Conservation (phyloP, 2,797 vertebrate genomes). For the Aselliscus stoliczkanus region DNA sequence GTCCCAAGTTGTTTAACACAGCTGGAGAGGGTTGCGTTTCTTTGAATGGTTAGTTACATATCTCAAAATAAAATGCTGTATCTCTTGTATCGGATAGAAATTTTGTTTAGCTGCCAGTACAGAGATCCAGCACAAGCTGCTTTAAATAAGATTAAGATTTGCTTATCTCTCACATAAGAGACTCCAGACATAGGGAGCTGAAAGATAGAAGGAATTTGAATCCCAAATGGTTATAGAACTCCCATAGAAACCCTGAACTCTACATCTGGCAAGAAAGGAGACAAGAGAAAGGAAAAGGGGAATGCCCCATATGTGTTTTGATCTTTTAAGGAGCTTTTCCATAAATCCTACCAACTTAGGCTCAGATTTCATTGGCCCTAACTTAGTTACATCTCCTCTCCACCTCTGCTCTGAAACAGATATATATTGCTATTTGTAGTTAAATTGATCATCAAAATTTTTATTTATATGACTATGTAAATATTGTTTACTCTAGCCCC, state of each 20-base stretch:
- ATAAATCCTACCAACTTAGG: background rate
- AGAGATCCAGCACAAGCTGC: slow-evolving; percentile 20
- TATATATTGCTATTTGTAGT: background rate
- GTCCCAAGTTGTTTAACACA: background rate
- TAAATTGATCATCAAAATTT: slow-evolving; percentile 1
- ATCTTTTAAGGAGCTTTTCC: slow-evolving; percentile 16
- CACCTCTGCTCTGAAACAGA: background rate
- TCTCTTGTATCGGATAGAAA: background rate
- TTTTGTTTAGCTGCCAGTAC: background rate
- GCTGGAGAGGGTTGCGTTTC: background rate
- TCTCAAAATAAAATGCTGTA: background rate
- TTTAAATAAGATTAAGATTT: slow-evolving; percentile 55
- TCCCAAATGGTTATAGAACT: background rate
- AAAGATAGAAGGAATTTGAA: slow-evolving; percentile 21
- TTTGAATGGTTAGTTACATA: background rate
- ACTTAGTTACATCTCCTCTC: background rate
- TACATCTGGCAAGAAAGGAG: background rate
- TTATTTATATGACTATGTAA: background rate
- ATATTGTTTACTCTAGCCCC: background rate
- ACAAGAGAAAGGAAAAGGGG: background rate
- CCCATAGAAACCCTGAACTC: background rate
- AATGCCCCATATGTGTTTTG: background rate
- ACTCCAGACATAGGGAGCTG: slow-evolving; percentile 26
- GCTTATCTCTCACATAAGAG: slow-evolving; percentile 48
- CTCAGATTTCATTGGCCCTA: background rate